Evolutionary conservation across 2,797 vertebrate genomes (phyloP).

Genomic region (Parambassis ranga): DNA sequence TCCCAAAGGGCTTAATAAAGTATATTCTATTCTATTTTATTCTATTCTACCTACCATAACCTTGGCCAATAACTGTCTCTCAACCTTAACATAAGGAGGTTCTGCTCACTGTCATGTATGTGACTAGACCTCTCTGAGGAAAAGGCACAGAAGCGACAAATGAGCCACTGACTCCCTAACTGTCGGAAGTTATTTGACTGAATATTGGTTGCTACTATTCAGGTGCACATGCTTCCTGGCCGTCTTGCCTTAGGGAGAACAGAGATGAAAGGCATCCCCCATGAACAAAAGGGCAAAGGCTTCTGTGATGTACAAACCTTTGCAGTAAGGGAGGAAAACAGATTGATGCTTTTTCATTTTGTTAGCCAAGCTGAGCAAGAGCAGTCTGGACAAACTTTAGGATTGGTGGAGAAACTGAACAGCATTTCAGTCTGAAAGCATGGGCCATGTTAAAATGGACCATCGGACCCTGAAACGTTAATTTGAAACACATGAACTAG

Average conservation of each 20-base stretch:
- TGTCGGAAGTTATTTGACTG: constrained; percentile 26
- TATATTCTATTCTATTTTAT: no score
- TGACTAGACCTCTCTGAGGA: neutral
- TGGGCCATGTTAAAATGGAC: constrained; percentile 32
- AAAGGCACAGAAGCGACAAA: neutral
- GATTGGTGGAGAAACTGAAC: constrained; percentile 58
- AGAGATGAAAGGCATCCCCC: constrained; percentile 58
- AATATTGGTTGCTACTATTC: constrained; percentile 27
- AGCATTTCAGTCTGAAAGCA: constrained; percentile 47
- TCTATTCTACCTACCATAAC: no score
- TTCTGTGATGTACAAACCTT: constrained; percentile 64
- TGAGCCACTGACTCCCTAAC: neutral
- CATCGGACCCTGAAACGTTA: constrained; percentile 38
- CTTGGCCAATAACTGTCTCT: neutral
- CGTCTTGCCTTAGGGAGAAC: constrained; percentile 42
- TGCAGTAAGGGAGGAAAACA: constrained; percentile 56
- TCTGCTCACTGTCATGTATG: constrained; percentile 15
- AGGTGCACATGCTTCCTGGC: constrained; percentile 39
- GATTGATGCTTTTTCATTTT: constrained; percentile 76
- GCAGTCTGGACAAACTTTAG: constrained; percentile 67
- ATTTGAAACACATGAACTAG: constrained; percentile 7
- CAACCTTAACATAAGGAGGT: neutral
- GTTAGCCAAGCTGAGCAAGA: constrained; percentile 71
- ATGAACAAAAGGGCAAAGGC: constrained; percentile 55
- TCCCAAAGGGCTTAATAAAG: no score